phyloP scores from a whole-genome alignment of 1,140 invertebrate species.

The Megalopta genalis region DNA sequence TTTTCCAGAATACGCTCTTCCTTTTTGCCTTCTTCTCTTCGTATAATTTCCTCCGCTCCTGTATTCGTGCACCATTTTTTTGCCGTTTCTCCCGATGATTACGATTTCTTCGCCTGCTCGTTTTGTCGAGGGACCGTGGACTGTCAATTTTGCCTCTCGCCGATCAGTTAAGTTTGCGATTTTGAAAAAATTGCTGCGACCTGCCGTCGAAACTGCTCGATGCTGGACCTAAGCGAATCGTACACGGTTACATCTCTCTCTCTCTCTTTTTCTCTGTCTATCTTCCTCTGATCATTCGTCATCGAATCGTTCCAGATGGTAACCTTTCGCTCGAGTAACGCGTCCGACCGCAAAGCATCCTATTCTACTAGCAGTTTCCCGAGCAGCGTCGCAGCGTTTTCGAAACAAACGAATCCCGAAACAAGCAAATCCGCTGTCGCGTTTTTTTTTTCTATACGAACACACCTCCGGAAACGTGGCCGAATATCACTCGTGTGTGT shows the following conservation, averaged over 20 bases:
- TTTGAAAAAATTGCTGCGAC: not conserved
- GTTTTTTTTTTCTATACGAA: constrained; percentile 11
- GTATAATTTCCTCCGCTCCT: constrained; percentile 53
- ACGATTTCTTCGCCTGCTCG: constrained; percentile 4
- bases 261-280: not conserved
- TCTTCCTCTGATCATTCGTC: no score
- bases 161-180: not conserved
- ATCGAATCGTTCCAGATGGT: not conserved
- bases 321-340: not conserved
- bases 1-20: constrained; percentile 26
- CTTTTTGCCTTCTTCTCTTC: constrained; percentile 16
- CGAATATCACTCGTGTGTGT: not conserved
- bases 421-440: not conserved
- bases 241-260: constrained; percentile 1
- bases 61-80: constrained; percentile 52
- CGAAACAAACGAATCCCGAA: constrained; percentile 27
- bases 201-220: not conserved
- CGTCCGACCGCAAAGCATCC: not conserved
- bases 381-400: not conserved
- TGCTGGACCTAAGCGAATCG: no score
- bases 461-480: constrained; percentile 12
- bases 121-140: constrained; percentile 49
- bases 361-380: not conserved
- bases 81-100: not conserved
- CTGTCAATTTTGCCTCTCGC: constrained; percentile 2